Base-by-base conservation (phyloP, 2,888 invertebrate genomes). In the Diloba caeruleocephala region DNA sequence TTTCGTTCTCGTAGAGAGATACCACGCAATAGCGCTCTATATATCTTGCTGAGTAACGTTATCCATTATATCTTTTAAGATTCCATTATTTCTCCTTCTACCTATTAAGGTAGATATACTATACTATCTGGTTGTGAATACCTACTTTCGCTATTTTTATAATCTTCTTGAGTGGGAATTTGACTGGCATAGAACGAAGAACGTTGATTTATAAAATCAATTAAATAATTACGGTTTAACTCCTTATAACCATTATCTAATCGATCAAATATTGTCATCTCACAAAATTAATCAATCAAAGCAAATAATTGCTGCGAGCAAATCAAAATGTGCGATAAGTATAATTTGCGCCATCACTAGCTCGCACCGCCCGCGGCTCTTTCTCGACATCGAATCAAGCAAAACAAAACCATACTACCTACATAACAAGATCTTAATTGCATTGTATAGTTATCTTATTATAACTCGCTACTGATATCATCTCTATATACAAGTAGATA, bases 301-400 rank as follows among this genome's bases (percentile, higher is more conserved):
- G 46, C 49, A 56, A 61, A 73, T 63, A 55, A 67, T 54, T 37
- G 38, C 26, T 34, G 26, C 32, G 15, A 48, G 41, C 39, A 49
- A 65, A 61, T 34, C 55, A 48, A 45, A 53, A 54, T 55, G 43
- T 41, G 49, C 51, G 45, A 52, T 43, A 37, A 71, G 50, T 53
- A 42, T 36, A 53, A 59, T 67, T 64, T 57, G 45, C 74, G 71
- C 62, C 85, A 84, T 79, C 84, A 82, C 85, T 86, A 85, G 63
- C 33, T 62, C 71, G 49, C 66, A 67, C 71, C 74, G 79, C 79
- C 76, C 66, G 79, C 71, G 74, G 76, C 76, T 67, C 23, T 63
- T 71, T 63, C 51, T 56, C 60, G 34, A 13, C 14, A 14, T 37
- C 46, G 46, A 42, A 57, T 52, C 78, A 75, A 64, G 56, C 61